A percentile compares a stretch with the other conserved stretches of the same genome.
Conservation (phyloP, 2,113 vertebrate genomes). For the Hipposideros armiger region DNA sequence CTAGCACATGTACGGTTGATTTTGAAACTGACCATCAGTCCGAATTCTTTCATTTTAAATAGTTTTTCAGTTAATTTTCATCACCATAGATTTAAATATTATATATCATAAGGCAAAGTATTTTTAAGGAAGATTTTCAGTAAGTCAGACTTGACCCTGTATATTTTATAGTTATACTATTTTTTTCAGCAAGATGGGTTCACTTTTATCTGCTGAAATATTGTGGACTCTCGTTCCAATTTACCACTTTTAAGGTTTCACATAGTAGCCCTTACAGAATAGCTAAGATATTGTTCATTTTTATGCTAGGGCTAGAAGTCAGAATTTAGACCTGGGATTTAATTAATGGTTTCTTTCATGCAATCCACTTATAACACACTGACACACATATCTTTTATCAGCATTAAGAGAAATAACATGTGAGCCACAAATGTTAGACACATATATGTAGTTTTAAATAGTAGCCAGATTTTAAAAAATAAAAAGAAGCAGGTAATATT, state of each 20-base stretch:
- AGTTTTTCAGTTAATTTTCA: conserved; percentile 19
- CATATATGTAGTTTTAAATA: not conserved
- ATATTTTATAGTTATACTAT: not conserved
- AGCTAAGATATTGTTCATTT: not conserved
- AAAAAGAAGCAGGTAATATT: not conserved
- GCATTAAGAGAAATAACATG: not conserved
- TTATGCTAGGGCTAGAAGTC: not conserved
- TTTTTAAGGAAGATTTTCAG: not conserved
- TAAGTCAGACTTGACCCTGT: not conserved
- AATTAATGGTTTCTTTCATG: not conserved
- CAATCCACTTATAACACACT: not conserved
- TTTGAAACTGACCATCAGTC: not conserved
- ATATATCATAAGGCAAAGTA: not conserved
- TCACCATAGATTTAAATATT: not conserved
- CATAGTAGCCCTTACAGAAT: not conserved
- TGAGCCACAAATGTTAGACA: not conserved
- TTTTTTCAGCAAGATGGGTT: conserved; percentile 9
- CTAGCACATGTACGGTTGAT: not conserved
- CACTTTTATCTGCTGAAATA: conserved; percentile 10
- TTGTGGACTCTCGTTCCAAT: not conserved
- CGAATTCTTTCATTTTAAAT: conserved; percentile 40
- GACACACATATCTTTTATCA: not conserved
- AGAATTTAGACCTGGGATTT: not conserved
- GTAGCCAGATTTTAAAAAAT: not conserved
- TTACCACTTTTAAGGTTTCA: not conserved